Evolutionary conservation across 2,888 invertebrate species (phyloP).

Genomic region (Yponomeuta evonymella): DNA sequence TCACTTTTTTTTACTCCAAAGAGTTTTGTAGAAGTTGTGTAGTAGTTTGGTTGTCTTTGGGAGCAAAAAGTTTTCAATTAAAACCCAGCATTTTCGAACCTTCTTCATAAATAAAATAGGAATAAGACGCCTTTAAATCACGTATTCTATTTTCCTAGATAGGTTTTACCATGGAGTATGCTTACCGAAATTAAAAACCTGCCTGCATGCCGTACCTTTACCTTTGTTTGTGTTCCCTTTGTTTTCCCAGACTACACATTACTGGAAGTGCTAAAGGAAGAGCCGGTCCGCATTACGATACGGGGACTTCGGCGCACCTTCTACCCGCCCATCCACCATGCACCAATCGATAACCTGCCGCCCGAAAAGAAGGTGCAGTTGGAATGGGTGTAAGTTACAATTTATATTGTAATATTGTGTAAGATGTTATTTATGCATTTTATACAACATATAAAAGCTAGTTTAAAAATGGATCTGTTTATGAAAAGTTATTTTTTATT

Average conservation of each 20-base stretch:
- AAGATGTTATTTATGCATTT: neutral
- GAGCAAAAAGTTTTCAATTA: no score
- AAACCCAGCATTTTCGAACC: no score
- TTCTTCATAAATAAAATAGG: no score
- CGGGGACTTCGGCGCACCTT: conserved; percentile 88
- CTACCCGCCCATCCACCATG: conserved; percentile 90
- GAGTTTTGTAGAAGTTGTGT: no score
- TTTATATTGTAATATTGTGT: no score
- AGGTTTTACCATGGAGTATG: no score
- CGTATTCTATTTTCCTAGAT: no score
- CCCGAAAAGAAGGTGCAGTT: conserved; percentile 92
- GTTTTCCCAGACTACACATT: conserved; percentile 82
- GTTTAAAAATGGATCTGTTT: neutral
- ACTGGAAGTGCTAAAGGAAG: conserved; percentile 89
- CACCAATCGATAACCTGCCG: conserved; percentile 88
- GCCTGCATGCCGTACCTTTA: neutral
- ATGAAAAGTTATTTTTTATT: neutral
- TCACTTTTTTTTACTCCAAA: no score
- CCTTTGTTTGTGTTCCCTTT: neutral
- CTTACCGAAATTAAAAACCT: no score
- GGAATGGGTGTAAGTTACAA: conserved; percentile 88
- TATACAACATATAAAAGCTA: neutral
- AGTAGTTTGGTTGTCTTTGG: no score
- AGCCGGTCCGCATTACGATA: conserved; percentile 89
- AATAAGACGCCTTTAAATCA: no score